Conservation (phyloP, 2,888 invertebrate species). For the Mimachlamys varia region DNA sequence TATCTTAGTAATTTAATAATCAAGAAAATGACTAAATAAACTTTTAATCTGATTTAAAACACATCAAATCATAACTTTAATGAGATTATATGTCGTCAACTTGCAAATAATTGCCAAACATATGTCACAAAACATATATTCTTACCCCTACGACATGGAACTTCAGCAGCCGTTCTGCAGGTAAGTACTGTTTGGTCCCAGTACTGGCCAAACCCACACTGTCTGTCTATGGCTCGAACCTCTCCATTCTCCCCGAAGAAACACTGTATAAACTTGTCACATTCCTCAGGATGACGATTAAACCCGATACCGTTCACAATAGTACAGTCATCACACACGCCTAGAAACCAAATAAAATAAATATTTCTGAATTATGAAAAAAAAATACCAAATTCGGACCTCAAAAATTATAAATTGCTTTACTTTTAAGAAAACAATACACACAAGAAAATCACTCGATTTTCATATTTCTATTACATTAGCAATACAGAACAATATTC, state of each 20-base stretch:
- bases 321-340: conserved; percentile 43
- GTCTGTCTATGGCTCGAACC: conserved; percentile 54
- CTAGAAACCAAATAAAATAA: conserved; percentile 20
- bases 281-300: conserved; percentile 60
- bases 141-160: conserved; percentile 57
- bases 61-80: too few relatives aligned
- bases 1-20: too few relatives aligned
- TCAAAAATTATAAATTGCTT: too few relatives aligned
- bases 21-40: too few relatives aligned
- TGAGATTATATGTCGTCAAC: too few relatives aligned
- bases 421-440: too few relatives aligned
- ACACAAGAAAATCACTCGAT: too few relatives aligned
- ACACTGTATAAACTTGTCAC: conserved; percentile 67
- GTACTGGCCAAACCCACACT: conserved; percentile 65
- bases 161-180: conserved; percentile 56
- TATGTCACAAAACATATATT: not conserved
- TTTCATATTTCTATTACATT: too few relatives aligned
- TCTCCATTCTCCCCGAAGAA: conserved; percentile 51
- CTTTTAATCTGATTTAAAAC: too few relatives aligned
- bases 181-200: conserved; percentile 62
- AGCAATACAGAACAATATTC: too few relatives aligned
- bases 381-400: too few relatives aligned
- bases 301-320: conserved; percentile 60
- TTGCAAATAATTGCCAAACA: too few relatives aligned
- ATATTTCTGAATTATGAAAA: not conserved